A percentile compares a stretch with the other conserved stretches of the same genome.
phyloP scores from a whole-genome alignment of 1,140 invertebrate genomes.

The Drosophila grimshawi region DNA sequence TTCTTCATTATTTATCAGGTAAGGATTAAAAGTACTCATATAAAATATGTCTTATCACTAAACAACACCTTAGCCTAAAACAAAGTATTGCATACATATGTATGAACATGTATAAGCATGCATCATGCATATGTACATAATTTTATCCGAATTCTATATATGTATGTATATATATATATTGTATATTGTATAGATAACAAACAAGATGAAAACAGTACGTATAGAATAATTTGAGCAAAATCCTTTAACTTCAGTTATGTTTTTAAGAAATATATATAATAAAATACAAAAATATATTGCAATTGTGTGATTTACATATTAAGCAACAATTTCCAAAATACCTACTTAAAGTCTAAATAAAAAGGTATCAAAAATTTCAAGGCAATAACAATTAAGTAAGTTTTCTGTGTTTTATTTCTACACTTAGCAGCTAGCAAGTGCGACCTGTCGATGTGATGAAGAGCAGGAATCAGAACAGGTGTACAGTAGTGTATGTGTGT shows the following conservation, averaged over 20 bases:
- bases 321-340: conserved; percentile 81
- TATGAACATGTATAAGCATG: conserved; percentile 38
- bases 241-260: conserved; percentile 52
- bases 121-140: conserved; percentile 24
- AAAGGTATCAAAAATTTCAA: conserved; percentile 76
- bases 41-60: conserved; percentile 58
- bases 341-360: conserved; percentile 74
- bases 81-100: conserved; percentile 64
- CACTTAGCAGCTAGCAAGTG: conserved; percentile 65
- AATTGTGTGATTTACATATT: conserved; percentile 74
- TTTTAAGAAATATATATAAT: conserved; percentile 6
- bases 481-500: conserved; percentile 8
- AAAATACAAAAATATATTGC: conserved; percentile 63
- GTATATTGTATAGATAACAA: conserved; percentile 39
- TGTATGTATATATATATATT: conserved; percentile 11
- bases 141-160: conserved; percentile 15
- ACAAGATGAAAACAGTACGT: conserved; percentile 42
- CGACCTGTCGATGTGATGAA: conserved; percentile 49
- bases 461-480: neutral
- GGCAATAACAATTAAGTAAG: conserved; percentile 80
- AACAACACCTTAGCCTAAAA: conserved; percentile 79
- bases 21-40: conserved; percentile 42
- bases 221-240: conserved; percentile 53
- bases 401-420: conserved; percentile 47
- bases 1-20: conserved; percentile 49